phyloP scores from a whole-genome alignment of 2,113 vertebrate genomes.

The Falcunculus frontatus region DNA sequence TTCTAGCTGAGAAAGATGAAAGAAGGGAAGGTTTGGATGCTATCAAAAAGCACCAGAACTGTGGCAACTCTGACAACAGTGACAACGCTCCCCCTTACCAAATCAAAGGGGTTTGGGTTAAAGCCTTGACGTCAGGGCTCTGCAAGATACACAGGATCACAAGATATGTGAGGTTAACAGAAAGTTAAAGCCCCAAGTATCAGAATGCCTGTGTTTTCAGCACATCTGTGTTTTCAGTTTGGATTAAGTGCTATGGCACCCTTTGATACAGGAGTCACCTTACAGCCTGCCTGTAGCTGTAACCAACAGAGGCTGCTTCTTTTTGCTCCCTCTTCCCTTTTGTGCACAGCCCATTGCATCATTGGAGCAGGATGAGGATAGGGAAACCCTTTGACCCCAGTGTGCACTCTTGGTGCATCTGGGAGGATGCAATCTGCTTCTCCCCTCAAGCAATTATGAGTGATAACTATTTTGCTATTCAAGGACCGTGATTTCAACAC shows the following conservation, averaged over 20 bases:
- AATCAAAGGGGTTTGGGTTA: background rate
- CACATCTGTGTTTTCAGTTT: background rate
- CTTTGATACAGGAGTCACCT: background rate
- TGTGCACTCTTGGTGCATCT: background rate
- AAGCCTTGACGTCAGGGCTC: background rate
- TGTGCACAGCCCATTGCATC: background rate
- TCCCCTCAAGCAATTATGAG: conserved; percentile 41
- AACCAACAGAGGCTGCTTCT: background rate
- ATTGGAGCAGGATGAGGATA: background rate
- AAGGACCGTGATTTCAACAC: conserved; percentile 29
- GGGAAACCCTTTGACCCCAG: background rate
- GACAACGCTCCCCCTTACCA: background rate
- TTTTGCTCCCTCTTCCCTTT: background rate
- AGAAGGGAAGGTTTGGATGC: background rate
- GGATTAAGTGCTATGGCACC: background rate
- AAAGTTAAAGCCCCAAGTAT: background rate
- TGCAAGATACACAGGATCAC: background rate
- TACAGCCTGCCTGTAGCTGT: background rate
- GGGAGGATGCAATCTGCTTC: background rate
- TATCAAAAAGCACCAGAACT: background rate
- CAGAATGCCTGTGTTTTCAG: background rate
- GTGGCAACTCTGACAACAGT: background rate
- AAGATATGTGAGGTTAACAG: background rate
- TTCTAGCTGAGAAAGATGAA: background rate
- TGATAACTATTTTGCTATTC: conserved; percentile 36